Base-by-base conservation (phyloP, 1,140 invertebrate species). In the Berghia stephanieae region DNA sequence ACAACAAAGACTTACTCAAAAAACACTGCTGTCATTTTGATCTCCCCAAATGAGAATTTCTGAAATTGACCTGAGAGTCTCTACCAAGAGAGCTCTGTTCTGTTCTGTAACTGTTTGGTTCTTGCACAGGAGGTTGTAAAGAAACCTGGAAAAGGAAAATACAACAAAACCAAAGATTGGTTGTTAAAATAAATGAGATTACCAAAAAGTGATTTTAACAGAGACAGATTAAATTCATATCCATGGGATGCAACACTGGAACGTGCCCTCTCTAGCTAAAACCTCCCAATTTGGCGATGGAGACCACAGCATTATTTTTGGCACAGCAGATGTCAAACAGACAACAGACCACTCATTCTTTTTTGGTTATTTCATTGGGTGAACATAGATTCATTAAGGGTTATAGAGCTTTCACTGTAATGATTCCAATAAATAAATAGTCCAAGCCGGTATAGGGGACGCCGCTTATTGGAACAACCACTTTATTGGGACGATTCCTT, bases 11-110 rank as follows among this genome's bases (percentile, higher is more conserved):
- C 95, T 94, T 92, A 99, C 98, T 99, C 98, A 92, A 99, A n/a
- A 99, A 42, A 99, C 97, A 79, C 96, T 95, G 79, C 96, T 96
- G 89, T 99, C 98, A 93, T 99, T 99, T 91, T 99, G 98, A 91
- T 99, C 98, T 38, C 98, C 98, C 98, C 98, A 99, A 87, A 99
- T 99, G 13, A 99, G 91, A 87, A 99, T 99, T 91, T 99, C 98
- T 31, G 98, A 96, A 85, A 99, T 99, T 49, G 96, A 98, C 81
- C 97, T 92, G 68, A 99, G 90, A 0, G 96, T 98, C 91, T 99
- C 98, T 18, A 99, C 97, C n/a, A 99, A 90, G 21, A 99, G 91
- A 38, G 95, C 94, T 82, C 95, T 92, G 88, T 99, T 99, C 82
- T 94, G 94, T 84, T 99, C 98, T 21, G 95, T 97, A 0, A 99